phyloP scores from a whole-genome alignment of 2,888 invertebrate genomes.

The Lasioglossum malachurum region DNA sequence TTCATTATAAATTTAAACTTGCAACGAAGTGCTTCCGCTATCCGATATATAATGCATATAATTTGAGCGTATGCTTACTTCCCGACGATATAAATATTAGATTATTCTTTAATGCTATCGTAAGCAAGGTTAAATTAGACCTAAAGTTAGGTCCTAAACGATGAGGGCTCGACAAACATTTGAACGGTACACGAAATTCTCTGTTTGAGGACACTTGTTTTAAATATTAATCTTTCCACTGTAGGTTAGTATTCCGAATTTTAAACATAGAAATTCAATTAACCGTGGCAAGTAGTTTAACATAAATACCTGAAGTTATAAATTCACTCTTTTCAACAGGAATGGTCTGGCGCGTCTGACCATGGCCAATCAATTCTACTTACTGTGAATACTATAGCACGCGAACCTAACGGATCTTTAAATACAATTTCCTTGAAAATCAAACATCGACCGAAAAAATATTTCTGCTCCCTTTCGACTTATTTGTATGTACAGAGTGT shows the following conservation, averaged over 20 bases:
- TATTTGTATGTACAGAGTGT: background rate
- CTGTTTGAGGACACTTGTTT: background rate
- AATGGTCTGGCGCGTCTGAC: too few species aligned
- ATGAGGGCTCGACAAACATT: background rate
- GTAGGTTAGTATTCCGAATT: background rate
- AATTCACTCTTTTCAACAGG: background rate
- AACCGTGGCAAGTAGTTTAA: background rate
- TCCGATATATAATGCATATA: background rate
- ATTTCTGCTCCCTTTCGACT: background rate
- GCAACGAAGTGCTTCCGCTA: background rate
- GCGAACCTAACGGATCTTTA: too few species aligned
- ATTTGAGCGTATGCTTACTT: background rate
- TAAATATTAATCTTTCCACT: background rate
- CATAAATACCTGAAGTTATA: background rate
- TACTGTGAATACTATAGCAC: too few species aligned
- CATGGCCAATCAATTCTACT: too few species aligned
- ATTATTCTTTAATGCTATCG: background rate
- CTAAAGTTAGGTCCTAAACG: too few species aligned
- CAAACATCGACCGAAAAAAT: background rate
- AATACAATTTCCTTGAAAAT: too few species aligned
- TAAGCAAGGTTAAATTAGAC: background rate
- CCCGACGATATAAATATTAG: background rate
- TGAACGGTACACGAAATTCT: background rate
- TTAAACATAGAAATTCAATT: background rate
- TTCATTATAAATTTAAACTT: background rate